Evolutionary conservation across 2,113 vertebrate genomes (phyloP).

Genomic region (Acanthisitta chloris): DNA sequence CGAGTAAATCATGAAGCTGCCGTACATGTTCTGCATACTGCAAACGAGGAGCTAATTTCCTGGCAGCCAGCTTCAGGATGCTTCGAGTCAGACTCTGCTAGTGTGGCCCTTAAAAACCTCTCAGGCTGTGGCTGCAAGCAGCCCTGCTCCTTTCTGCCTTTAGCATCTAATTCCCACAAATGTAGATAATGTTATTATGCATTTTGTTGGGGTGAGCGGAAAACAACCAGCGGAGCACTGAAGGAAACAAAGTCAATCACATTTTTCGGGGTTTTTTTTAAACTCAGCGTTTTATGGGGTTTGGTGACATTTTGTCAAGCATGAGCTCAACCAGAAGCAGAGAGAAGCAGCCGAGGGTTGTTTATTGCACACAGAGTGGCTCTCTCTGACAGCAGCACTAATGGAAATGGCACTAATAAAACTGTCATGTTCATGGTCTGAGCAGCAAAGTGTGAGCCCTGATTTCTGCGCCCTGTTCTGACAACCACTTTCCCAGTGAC

Average conservation of each 20-base stretch:
- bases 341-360: not conserved
- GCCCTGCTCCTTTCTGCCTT: not conserved
- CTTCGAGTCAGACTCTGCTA: not conserved
- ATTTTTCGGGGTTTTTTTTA: rapidly evolving
- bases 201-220: not conserved
- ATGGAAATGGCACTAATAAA: not conserved
- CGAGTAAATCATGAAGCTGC: not conserved
- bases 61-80: not conserved
- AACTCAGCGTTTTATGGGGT: not conserved
- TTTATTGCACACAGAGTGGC: not conserved
- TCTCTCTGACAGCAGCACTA: not conserved
- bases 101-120: not conserved
- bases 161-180: not conserved
- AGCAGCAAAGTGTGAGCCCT: not conserved
- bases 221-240: not conserved
- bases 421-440: not conserved
- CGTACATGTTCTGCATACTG: constrained; percentile 23
- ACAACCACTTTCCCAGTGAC: not conserved
- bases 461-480: not conserved
- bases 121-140: not conserved
- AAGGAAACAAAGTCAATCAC: not conserved
- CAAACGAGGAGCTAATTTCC: constrained; percentile 24
- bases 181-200: not conserved
- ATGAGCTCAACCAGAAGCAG: not conserved
- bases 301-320: not conserved